Evolutionary conservation across 2,888 invertebrate genomes (phyloP), one percentile per base, ranked within the genome.

Genomic region (Drosophila silvestris): DNA sequence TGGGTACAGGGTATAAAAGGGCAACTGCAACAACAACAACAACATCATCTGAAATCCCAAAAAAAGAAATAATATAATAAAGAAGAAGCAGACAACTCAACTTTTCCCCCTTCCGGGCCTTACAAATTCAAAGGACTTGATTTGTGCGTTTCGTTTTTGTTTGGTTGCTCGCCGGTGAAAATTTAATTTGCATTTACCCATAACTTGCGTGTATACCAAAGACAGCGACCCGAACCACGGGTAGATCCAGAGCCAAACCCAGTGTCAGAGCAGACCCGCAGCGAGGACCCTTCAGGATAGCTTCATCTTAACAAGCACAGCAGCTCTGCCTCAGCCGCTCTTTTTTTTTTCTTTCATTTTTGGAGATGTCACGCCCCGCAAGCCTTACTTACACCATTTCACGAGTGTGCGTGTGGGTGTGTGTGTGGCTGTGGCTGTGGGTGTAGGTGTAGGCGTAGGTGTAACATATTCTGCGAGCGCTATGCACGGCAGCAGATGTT

Each of bases 141-240:
- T 79, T 69, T 82, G 66, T 71, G 70, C 78, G 75, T 50, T 69
- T 63, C 64, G 62, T 70, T 76, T 82, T 59, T 52, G 60, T 65
- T 69, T 63, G 74, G 57, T 65, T 65, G 64, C 19, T 66, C 64
- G 77, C 79, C 66, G 66, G 74, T 83, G 79, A 73, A 85, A 85
- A 85, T 85, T 85, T 88, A 88, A 85, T 85, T 85, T 85, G 79
- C 85, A 85, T 88, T 88, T 85, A 83, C 85, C 88, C 85, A 85
- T 85, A 85, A 88, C 88, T 83, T 74, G 70, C 74, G 63, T 41
- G 58, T 16, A 44, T 41, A 32, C 58, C 58, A 14, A 58, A 58
- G 30, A 30, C n/a, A 32, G 74, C 70, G 59, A 71, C 72, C 76
- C 68, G 71, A 73, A 54, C 50, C 63, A 12, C 30, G 28, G 26